Evolutionary conservation across 2,888 invertebrate genomes (phyloP).

Genomic region (Chironomus tentans): DNA sequence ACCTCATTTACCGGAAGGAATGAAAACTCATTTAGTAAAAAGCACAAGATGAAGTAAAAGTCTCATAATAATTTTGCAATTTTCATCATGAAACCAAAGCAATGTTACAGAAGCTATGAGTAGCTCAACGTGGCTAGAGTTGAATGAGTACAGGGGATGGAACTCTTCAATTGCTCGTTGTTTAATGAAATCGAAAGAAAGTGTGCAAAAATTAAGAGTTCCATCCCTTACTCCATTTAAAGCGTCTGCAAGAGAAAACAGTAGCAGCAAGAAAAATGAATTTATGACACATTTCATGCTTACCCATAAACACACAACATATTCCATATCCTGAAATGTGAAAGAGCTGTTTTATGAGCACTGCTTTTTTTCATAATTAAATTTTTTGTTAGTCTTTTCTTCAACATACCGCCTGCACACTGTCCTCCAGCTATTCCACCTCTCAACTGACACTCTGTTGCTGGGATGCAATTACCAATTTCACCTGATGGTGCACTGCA

Average conservation of each 20-base stretch:
- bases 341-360: not conserved
- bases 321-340: conserved; percentile 33
- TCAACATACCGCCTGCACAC: conserved; percentile 50
- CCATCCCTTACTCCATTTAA: not conserved
- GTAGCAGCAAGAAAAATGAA: not conserved
- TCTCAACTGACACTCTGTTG: conserved; percentile 57
- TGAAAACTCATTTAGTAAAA: too few species aligned
- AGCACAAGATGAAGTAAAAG: too few species aligned
- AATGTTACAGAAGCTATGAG: too few species aligned
- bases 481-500: conserved; percentile 69
- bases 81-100: too few species aligned
- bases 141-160: too few species aligned
- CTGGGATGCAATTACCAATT: conserved; percentile 69
- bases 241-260: not conserved
- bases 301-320: conserved; percentile 40
- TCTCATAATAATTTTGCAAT: too few species aligned
- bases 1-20: too few species aligned
- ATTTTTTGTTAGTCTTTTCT: not conserved
- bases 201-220: too few species aligned
- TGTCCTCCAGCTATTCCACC: conserved; percentile 68
- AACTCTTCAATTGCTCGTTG: too few species aligned
- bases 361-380: not conserved
- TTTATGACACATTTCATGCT: conserved; percentile 8
- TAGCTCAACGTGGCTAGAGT: too few species aligned
- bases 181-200: too few species aligned